A percentile compares a stretch with the other conserved stretches of the same genome.
Evolutionary conservation across 2,888 invertebrate genomes (phyloP).

Genomic region (Thera britannica): DNA sequence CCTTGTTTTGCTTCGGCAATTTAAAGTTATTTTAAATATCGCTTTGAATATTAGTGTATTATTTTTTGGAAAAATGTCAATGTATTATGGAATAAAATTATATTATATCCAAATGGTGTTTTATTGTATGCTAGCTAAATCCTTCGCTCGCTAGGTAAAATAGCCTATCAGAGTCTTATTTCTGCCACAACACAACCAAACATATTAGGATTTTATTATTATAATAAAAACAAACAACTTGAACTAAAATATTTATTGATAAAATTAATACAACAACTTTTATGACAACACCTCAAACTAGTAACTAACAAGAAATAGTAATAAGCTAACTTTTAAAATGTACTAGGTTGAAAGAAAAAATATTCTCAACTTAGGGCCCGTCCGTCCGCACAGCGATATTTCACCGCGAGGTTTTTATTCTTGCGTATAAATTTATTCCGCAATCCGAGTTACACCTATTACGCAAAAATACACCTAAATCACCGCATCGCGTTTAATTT

Average conservation of each 20-base stretch:
- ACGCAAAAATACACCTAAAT: too few relatives aligned
- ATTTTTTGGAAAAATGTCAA: constrained; percentile 27
- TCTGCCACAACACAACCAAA: too few relatives aligned
- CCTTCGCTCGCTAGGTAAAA: too few relatives aligned
- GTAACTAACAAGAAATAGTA: background rate
- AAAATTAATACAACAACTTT: constrained; percentile 38
- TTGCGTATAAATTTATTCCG: too few relatives aligned
- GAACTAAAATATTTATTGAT: constrained; percentile 30
- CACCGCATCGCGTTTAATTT: too few relatives aligned
- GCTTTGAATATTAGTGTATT: constrained; percentile 35
- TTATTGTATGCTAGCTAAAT: constrained; percentile 5
- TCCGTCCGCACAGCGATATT: too few relatives aligned
- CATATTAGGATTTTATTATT: too few relatives aligned
- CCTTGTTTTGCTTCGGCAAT: constrained; percentile 36
- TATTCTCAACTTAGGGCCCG: too few relatives aligned
- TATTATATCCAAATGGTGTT: constrained; percentile 26
- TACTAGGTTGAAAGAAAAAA: too few relatives aligned
- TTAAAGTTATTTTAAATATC: constrained; percentile 25
- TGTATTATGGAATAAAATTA: constrained; percentile 39
- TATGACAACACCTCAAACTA: constrained; percentile 10
- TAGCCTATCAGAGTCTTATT: too few relatives aligned
- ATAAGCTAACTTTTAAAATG: background rate
- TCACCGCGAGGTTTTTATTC: too few relatives aligned
- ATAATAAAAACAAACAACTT: background rate
- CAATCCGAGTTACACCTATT: too few relatives aligned